Conservation (phyloP, 2,888 invertebrate species). For the Limnephilus rhombicus region DNA sequence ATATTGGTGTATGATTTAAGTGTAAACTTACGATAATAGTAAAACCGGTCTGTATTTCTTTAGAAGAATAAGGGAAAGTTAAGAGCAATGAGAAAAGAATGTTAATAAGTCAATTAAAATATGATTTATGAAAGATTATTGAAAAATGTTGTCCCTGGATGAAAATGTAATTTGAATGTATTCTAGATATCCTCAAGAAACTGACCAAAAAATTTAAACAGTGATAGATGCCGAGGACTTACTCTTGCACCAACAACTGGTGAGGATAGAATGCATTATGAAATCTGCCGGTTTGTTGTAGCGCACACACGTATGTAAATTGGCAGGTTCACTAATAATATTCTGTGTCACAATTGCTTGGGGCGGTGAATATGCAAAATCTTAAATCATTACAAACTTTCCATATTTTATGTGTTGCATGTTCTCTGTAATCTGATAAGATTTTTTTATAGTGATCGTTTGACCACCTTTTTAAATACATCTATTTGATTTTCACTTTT, state of each 20-base stretch:
- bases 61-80: not conserved
- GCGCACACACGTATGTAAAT: conserved; percentile 40
- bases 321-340: not conserved
- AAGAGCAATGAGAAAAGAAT: conserved; percentile 8
- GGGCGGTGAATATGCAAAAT: not conserved
- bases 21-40: no score
- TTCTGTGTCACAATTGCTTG: not conserved
- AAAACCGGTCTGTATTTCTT: not conserved
- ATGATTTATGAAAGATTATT: not conserved
- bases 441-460: not conserved
- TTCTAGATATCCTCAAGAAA: conserved; percentile 36
- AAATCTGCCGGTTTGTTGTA: conserved; percentile 51
- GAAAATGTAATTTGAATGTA: conserved; percentile 27
- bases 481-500: no score
- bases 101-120: not conserved
- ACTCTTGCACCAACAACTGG: conserved; percentile 43
- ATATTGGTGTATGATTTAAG: no score
- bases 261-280: conserved; percentile 41
- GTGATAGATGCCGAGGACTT: conserved; percentile 47
- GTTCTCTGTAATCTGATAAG: not conserved
- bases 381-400: not conserved
- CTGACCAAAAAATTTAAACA: conserved; percentile 52
- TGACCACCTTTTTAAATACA: no score
- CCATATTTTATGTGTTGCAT: not conserved
- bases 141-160: not conserved